These are phyloP conservation scores for Baccha elongata DNA, from an alignment of 2,888 invertebrate genomes.

Conservation along the genomic window DNA sequence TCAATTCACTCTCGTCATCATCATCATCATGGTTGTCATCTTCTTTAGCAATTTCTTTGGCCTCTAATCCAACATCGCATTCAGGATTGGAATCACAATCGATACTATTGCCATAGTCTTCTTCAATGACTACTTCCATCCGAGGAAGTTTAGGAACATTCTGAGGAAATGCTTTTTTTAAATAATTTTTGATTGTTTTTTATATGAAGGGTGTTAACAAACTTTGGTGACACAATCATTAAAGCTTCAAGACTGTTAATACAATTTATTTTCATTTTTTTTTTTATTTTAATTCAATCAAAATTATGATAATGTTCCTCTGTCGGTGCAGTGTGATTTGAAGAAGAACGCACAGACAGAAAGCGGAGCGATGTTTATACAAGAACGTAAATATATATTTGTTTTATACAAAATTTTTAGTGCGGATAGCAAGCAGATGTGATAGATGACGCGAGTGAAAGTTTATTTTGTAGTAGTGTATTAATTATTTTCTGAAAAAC, in stretches of 20 bases:
- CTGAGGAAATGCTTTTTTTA: conserved; percentile 73
- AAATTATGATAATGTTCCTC: conserved; percentile 43
- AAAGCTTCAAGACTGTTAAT: conserved; percentile 70
- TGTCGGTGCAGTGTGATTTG: conserved; percentile 51
- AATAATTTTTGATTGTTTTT: conserved; percentile 72
- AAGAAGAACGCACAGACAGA: conserved; percentile 65
- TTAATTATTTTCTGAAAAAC: conserved; percentile 59
- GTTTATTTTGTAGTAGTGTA: conserved; percentile 55
- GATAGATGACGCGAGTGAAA: conserved; percentile 68
- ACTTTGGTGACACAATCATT: conserved; percentile 68
- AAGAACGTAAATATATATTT: conserved; percentile 2
- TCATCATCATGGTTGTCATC: conserved; percentile 20
- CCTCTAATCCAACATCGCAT: conserved; percentile 41
- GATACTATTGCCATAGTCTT: conserved; percentile 23
- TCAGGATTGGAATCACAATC: conserved; percentile 61
- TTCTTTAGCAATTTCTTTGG: not conserved
- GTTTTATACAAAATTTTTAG: conserved; percentile 36
- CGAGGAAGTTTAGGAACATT: conserved; percentile 72
- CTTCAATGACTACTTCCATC: conserved; percentile 63
- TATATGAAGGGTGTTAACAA: conserved; percentile 64
- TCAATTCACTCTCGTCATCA: conserved; percentile 13
- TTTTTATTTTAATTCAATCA: conserved; percentile 47
- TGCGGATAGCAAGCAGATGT: conserved; percentile 65
- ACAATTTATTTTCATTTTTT: conserved; percentile 28
- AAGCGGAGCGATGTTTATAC: conserved; percentile 61